Evolutionary conservation across 92 coral and sea anemone genomes (phyloP), one percentile per base, ranked within the genome.

Genomic region (Scolanthus callimorphus): DNA sequence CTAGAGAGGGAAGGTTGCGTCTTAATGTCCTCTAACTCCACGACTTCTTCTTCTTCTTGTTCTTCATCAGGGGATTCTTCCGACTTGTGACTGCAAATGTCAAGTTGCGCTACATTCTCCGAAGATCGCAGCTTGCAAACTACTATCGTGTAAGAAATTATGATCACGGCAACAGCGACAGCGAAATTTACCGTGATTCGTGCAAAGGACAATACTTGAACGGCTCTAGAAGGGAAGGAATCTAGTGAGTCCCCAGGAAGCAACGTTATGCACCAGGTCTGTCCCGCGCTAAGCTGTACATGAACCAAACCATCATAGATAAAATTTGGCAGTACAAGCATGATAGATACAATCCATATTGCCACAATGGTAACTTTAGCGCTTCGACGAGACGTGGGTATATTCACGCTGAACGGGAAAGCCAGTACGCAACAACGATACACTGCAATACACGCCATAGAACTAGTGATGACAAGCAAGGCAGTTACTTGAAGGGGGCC

Each of bases 381-480:
- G 17, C 50, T 10, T 34, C 61, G 48, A 8, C 27, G 39, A 0
- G 44, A 39, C 20, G 31, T 4, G 22, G 31, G 43, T 1, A 0
- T 17, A 24, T 22, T 39, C 4, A 48, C 39, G 11, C 13, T 8
- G 17, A 41, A 49, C 2, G 64, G 66, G 12, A 19, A 48, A 9
- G 30, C 57, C 8, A 79, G 23, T 41, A 64, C 30, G 55, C 69
- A 30, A 46, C 66, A 56, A 25, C 85, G 79, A 17, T 60, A 64
- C 20, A 63, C 65, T 9, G 85, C 85, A 28, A 79, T 72, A 4
- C 64, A 63, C 2, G 80, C 79, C 60, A 79, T 31, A 0, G 74
- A 63, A 25, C 47, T 39, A 0, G 70, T 65, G 15, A 59, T 57
- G 12, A 65, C 80, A 37, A 74, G 46, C 6, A 50, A 17, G 23